These are phyloP conservation scores for Doris montereyensis DNA, from an alignment of 2,888 invertebrate genomes.

Conservation along the genomic window DNA sequence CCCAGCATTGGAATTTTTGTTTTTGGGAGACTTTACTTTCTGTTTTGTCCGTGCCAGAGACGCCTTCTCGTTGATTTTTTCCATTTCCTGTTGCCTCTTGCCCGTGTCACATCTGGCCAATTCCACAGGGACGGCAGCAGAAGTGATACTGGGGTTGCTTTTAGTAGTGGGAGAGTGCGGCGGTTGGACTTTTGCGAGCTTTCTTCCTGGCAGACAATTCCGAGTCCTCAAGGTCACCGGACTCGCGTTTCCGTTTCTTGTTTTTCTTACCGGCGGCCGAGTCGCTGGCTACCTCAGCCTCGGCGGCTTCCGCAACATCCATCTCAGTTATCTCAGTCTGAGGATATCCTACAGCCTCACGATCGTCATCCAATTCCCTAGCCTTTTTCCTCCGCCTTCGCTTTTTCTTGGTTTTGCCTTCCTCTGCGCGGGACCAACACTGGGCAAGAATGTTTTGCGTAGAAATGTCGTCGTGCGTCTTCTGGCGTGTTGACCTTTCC, in stretches of 20 bases:
- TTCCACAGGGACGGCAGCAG: no score
- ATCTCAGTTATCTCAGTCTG: neutral
- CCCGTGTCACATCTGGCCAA: no score
- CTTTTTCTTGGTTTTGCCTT: slow-evolving; percentile 1
- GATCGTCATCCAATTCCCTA: neutral
- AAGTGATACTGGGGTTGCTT: no score
- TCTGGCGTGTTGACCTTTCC: no score
- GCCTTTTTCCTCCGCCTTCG: slow-evolving; percentile 20
- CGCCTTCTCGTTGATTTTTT: no score
- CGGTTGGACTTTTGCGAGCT: no score
- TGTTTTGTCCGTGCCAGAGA: no score
- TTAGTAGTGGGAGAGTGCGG: no score
- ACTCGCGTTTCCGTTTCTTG: slow-evolving; percentile 11
- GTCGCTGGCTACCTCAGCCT: neutral
- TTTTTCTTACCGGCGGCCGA: neutral
- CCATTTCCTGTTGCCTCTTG: no score
- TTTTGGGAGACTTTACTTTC: neutral
- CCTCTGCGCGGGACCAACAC: neutral
- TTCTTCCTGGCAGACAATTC: no score
- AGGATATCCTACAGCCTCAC: neutral
- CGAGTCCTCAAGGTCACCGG: neutral
- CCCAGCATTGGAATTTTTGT: slow-evolving; percentile 31
- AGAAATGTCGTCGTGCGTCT: no score
- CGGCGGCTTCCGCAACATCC: neutral
- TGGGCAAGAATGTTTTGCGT: no score